Evolutionary conservation across 2,113 vertebrate genomes (phyloP), one percentile per base, ranked within the genome.

Genomic region (Lepus europaeus): DNA sequence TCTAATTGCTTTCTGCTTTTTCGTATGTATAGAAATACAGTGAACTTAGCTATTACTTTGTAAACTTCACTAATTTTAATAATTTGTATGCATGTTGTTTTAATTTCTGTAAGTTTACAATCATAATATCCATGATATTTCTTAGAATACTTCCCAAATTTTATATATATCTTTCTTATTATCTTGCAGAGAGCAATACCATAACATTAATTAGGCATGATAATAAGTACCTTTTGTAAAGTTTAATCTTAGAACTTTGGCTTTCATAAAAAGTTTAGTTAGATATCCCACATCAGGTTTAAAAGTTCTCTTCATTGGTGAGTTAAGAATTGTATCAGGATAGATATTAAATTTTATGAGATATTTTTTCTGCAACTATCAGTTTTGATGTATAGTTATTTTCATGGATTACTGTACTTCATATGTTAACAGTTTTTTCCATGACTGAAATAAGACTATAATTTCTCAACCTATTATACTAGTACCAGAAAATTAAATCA

Each of bases 321-420:
- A 25, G 82, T 77, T 70, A 77, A 92, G 70, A 70, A 8, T 39
- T 95, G 85, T 85, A n/a, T 63, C n/a, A 63, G 80, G 80, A 69
- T 76, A 81, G 61, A 4, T 84, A 63, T 70, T 92, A 53, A 72
- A 33, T 92, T 89, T 72, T 89, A 59, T 59, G 56, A 59, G 56
- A 74, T 81, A 16, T 45, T 86, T 61, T 85, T 89, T 19, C 17
- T 59, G 45, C 33, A 85, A 16, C 23, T 89, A 11, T 66, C 61
- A 39, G 10, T 66, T 19, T 83, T 83, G 64, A 68, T 45, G 36
- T 49, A 9, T 63, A 68, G 0, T 81, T 86, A 10, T 90, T 90
- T 81, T 80, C 22, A 61, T 70, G 82, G 12, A 27, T 77, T 89
- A 11, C 73, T 89, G 23, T 20, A 66, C 56, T 85, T 92, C 22